Conservation (phyloP, 2,797 vertebrate genomes). For the Tympanoctomys barrerae region DNA sequence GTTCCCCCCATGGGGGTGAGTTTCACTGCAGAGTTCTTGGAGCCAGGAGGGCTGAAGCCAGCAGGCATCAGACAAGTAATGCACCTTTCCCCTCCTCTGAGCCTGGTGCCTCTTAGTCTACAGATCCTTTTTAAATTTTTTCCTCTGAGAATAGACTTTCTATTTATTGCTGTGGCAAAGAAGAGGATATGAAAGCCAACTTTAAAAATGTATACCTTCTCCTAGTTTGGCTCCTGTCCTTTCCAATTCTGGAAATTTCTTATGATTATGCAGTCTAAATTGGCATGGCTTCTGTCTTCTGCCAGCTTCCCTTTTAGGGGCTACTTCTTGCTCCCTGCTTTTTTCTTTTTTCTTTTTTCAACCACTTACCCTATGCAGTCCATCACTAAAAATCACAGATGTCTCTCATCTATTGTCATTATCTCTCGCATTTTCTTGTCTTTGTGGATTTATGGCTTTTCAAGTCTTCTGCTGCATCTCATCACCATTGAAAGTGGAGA, state of each 20-base stretch:
- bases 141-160: constrained; percentile 38
- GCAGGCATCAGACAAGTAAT: not conserved
- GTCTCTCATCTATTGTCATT: not conserved
- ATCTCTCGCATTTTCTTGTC: not conserved
- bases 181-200: not conserved
- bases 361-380: not conserved
- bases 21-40: not conserved
- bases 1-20: not conserved
- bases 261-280: not conserved
- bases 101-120: not conserved
- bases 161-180: not conserved
- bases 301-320: not conserved
- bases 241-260: constrained; percentile 29
- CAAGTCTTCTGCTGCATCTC: not conserved
- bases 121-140: not conserved
- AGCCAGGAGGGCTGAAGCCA: not conserved
- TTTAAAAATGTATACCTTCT: not conserved
- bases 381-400: not conserved
- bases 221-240: not conserved
- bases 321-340: not conserved
- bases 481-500: not conserved
- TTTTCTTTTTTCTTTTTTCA: not conserved
- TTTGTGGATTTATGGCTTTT: not conserved
- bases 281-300: not conserved
- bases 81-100: not conserved